Conservation (phyloP, 2,113 vertebrate species). For the Spea bombifrons region DNA sequence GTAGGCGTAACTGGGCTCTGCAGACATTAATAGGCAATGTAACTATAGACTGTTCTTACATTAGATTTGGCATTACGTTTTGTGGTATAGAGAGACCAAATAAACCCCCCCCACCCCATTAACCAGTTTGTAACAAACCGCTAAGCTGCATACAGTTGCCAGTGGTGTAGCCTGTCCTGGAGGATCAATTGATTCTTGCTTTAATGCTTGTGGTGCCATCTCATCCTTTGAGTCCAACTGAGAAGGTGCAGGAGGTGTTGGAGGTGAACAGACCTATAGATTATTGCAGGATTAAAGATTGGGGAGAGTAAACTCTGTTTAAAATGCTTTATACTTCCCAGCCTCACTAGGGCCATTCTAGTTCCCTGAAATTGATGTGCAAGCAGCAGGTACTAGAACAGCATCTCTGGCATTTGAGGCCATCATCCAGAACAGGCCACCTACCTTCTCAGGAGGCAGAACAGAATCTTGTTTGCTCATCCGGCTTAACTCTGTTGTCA, state of each 20-base stretch:
- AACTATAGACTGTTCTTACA: neutral
- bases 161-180: neutral
- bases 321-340: too few relatives aligned
- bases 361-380: too few relatives aligned
- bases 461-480: neutral
- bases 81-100: neutral
- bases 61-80: neutral
- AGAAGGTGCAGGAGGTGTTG: neutral
- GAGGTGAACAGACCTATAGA: neutral
- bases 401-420: too few relatives aligned
- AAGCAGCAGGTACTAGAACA: too few relatives aligned
- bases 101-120: neutral
- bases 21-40: too few relatives aligned
- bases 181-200: neutral
- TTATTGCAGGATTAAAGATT: too few relatives aligned
- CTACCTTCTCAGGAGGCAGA: neutral
- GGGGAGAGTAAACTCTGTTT: too few relatives aligned
- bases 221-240: neutral
- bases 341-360: too few relatives aligned
- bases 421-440: neutral
- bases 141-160: neutral
- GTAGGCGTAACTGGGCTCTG: neutral
- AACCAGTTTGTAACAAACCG: too few relatives aligned
- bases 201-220: neutral
- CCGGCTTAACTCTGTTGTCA: neutral